Conservation (phyloP, 2,888 invertebrate genomes). For the Cetonia aurata region DNA sequence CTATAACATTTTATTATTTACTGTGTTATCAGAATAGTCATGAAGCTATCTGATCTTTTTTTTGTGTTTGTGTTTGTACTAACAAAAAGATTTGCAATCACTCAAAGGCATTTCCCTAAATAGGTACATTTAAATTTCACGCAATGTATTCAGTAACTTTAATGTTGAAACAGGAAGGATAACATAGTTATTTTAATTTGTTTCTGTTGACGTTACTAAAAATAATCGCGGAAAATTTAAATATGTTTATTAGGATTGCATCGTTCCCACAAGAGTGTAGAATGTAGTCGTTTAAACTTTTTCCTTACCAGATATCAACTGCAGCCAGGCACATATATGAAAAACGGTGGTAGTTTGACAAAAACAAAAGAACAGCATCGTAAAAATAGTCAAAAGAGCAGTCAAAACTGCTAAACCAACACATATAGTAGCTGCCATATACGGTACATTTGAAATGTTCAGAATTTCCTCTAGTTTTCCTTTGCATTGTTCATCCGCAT, state of each 20-base stretch:
- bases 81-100: too few species aligned
- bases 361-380: slow-evolving; percentile 93
- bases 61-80: too few species aligned
- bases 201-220: too few species aligned
- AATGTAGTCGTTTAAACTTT: not conserved
- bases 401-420: slow-evolving; percentile 88
- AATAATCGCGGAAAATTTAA: too few species aligned
- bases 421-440: slow-evolving; percentile 89
- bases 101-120: too few species aligned
- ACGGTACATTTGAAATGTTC: slow-evolving; percentile 81
- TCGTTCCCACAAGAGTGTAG: too few species aligned
- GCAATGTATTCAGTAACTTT: too few species aligned
- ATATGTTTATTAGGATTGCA: too few species aligned
- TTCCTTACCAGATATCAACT: slow-evolving; percentile 91
- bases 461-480: slow-evolving; percentile 87
- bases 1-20: too few species aligned
- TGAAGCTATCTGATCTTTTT: too few species aligned
- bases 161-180: not conserved
- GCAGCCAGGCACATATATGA: slow-evolving; percentile 95
- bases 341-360: slow-evolving; percentile 93
- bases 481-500: slow-evolving; percentile 80
- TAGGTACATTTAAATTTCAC: too few species aligned
- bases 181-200: not conserved
- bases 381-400: slow-evolving; percentile 87
- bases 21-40: too few species aligned